phyloP scores from a whole-genome alignment of 2,888 invertebrate species.

The Eupelmus urozonus region DNA sequence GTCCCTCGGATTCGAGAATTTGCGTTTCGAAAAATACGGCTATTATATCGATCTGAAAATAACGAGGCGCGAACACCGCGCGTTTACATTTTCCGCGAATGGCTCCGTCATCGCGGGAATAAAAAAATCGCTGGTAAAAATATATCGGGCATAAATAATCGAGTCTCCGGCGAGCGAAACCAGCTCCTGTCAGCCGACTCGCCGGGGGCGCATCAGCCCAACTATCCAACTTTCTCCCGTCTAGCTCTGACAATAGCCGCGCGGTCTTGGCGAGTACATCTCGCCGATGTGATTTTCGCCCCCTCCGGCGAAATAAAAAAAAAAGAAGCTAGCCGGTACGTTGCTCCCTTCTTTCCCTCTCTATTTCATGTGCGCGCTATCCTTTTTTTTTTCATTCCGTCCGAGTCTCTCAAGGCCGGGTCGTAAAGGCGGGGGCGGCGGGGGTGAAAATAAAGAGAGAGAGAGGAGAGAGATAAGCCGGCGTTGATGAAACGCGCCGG shows the following conservation, averaged over 20 bases:
- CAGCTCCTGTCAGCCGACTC: not conserved
- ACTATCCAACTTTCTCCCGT: not conserved
- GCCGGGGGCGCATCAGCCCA: not conserved
- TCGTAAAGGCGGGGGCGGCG: conserved; percentile 5
- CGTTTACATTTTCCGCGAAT: not conserved
- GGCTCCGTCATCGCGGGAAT: too few species aligned
- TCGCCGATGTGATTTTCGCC: not conserved
- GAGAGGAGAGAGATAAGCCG: conserved; percentile 12
- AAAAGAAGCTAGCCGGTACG: not conserved
- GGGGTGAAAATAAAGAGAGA: not conserved
- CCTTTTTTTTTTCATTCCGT: conserved; percentile 30
- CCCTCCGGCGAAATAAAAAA: not conserved
- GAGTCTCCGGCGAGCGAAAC: not conserved
- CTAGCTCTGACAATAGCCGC: too few species aligned
- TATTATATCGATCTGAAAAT: conserved; percentile 28
- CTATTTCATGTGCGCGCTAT: too few species aligned
- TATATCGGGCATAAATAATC: conserved; percentile 3
- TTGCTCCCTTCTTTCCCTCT: not conserved
- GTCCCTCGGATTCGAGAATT: too few species aligned
- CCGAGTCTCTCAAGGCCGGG: not conserved
- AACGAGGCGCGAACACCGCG: not conserved
- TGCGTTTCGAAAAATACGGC: too few species aligned
- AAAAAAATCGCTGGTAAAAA: not conserved
- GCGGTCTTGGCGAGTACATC: not conserved
- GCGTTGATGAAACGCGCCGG: conserved; percentile 40